Evolutionary conservation across 2,113 vertebrate genomes (phyloP).

Genomic region (Pteruthius melanotis): DNA sequence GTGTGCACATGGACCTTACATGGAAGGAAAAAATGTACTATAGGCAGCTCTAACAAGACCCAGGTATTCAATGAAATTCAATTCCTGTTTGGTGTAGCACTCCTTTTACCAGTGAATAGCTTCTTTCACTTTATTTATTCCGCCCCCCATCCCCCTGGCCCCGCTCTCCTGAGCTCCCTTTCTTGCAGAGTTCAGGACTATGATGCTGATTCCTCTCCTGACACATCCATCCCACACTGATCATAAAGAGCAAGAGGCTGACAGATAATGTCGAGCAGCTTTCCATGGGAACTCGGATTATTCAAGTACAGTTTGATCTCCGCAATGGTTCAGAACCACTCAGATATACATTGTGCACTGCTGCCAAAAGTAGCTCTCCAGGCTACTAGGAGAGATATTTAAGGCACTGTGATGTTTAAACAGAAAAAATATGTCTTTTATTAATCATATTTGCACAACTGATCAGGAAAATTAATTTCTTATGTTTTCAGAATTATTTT

Average conservation of each 20-base stretch:
- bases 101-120: not conserved
- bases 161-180: not conserved
- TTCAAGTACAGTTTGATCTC: constrained; percentile 3
- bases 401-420: constrained; percentile 44
- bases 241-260: constrained; percentile 7
- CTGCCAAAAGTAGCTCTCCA: constrained; percentile 41
- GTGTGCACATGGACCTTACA: not conserved
- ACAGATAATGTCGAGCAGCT: constrained; percentile 17
- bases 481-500: constrained; percentile 68
- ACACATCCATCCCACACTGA: not conserved
- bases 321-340: not conserved
- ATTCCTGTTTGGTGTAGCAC: constrained; percentile 6
- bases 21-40: not conserved
- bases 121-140: not conserved
- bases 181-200: not conserved
- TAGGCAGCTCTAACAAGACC: constrained; percentile 26
- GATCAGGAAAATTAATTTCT: constrained; percentile 68
- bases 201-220: not conserved
- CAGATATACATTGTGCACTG: not conserved
- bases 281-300: not conserved
- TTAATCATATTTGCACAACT: constrained; percentile 70
- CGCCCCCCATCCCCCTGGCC: too few species aligned
- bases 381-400: constrained; percentile 45
- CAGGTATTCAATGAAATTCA: constrained; percentile 48
- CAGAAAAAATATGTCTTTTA: constrained; percentile 55